Evolutionary conservation across 2,888 invertebrate genomes (phyloP), one percentile per base, ranked within the genome.

Genomic region (Polyommatus icarus): DNA sequence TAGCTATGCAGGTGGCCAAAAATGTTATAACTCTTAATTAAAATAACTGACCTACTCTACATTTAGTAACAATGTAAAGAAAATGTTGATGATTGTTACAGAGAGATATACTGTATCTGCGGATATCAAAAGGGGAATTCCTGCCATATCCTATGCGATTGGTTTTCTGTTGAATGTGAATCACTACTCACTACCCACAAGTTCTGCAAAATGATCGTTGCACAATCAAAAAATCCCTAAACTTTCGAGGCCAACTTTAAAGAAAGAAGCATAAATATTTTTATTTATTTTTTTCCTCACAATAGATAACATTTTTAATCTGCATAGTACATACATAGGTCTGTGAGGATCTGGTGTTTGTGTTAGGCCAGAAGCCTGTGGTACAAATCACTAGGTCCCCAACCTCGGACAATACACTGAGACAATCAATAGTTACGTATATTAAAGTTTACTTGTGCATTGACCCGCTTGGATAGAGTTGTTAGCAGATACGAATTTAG

Each of bases 41-140:
- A 61, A 61, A 61, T 61, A 61, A 24, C 10, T 61, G 61, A 61
- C 61, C 61, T 24, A 61, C 61, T 61, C 61, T 61, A 61, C 24
- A 24, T 61, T 20, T 61, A 24, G 12, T 24, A 59, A 61, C 61
- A 24, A 61, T 61, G 24, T 24, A 61, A 12, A 61, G 24, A 20
- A 18, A 7, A 24, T 61, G 12, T 61, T 61, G 61, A 10, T 61
- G n/a, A 54, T 29, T 76, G 50, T 76, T 29, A 76, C 18, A 57
- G n/a, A 8, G 6, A 4, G 18, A 1, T 10, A n/a, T 29, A 46
- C 29, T 50, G 46, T 50, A 75, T 57, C 29, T 76, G 10, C 76
- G 54, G 29, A 54, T 32, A n/a, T 20, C 18, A 3, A 8, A 32
- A 32, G n/a, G 18, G 76, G 32, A 76, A 76, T 54, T 29, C 54